Evolutionary conservation across 1,140 invertebrate genomes (phyloP).

Genomic region (Drosophila sp.): DNA sequence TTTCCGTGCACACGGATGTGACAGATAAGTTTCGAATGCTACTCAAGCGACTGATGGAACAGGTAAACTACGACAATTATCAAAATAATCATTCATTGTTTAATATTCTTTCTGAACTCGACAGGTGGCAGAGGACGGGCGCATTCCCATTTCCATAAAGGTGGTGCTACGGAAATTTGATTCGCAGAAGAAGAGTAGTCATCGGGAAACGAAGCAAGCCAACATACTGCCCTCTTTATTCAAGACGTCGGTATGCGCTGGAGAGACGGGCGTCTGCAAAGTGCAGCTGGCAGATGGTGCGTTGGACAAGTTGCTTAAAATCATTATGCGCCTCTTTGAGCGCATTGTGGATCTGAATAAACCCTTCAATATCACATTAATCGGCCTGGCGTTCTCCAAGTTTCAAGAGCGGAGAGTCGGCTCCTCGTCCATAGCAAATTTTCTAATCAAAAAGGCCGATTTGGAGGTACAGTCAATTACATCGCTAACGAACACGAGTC

Average conservation of each 20-base stretch:
- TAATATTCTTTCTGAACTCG: neutral
- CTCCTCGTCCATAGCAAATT: slow-evolving; percentile 89
- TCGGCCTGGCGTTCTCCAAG: slow-evolving; percentile 92
- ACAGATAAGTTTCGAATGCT: slow-evolving; percentile 88
- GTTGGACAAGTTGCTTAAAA: slow-evolving; percentile 88
- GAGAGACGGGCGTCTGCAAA: slow-evolving; percentile 77
- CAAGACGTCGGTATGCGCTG: slow-evolving; percentile 84
- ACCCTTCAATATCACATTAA: slow-evolving; percentile 91
- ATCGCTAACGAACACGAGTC: slow-evolving; percentile 85
- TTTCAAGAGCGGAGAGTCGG: slow-evolving; percentile 89
- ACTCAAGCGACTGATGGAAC: slow-evolving; percentile 88
- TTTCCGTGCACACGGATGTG: slow-evolving; percentile 89
- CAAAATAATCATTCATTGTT: neutral
- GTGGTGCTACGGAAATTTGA: slow-evolving; percentile 90
- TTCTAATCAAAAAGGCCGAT: slow-evolving; percentile 88
- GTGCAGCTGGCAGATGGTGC: slow-evolving; percentile 86
- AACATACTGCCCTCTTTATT: slow-evolving; percentile 88
- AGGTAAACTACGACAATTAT: slow-evolving; percentile 69
- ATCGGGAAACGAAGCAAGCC: slow-evolving; percentile 90
- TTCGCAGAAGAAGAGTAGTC: slow-evolving; percentile 86
- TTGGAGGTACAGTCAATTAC: slow-evolving; percentile 90
- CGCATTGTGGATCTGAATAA: slow-evolving; percentile 89
- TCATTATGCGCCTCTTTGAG: slow-evolving; percentile 90
- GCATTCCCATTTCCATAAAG: slow-evolving; percentile 90
- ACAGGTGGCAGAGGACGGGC: slow-evolving; percentile 89